Base-by-base conservation (phyloP, 1,140 invertebrate genomes). In the Drosophila auraria region DNA sequence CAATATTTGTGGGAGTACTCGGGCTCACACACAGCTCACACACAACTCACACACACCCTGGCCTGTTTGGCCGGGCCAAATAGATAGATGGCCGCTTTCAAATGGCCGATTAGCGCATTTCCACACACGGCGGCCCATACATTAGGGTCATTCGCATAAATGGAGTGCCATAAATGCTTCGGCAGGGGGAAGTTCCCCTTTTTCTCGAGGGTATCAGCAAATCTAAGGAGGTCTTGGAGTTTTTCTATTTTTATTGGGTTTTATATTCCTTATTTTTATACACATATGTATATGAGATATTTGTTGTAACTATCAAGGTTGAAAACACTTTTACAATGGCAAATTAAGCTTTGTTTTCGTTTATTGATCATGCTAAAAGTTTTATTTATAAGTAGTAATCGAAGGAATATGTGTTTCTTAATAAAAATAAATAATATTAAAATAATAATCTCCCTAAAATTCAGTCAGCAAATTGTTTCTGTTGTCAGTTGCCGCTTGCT, bases 21-120 rank as follows among this genome's bases (percentile, higher is more conserved):
- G 20, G 54, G 36, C 23, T 40, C 36, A 25, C 36, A 15, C 53
- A 56, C 53, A 56, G 38, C 53, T 40, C 38, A 56, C 38, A 57
- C 54, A 56, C 53, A 23, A 14, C 51, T 33, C 47, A 56, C 51
- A 54, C 27, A 54, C 12, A 20, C 17, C 2, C 8, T 11, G 25
- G 4, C n/a, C 27, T 56, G 50, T 65, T 76, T 75, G 51, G 70
- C 33, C 42, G 2, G 27, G 38, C 20, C 72, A 77, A 77, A 76
- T 68, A 77, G 73, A 77, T 68, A 33, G 73, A 77, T 77, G 62
- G 62, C 40, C 45, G 53, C 44, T 40, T 73, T 73, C 69, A 73
- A 71, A 61, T 71, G 56, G 44, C 38, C 74, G 56, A 78, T 78
- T 78, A 69, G 8, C 30, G 36, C 33, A 30, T 25, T 53, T 40